Evolutionary conservation across 2,888 invertebrate genomes (phyloP), one percentile per base, ranked within the genome.

Genomic region (Xanthorhoe spadicearia): DNA sequence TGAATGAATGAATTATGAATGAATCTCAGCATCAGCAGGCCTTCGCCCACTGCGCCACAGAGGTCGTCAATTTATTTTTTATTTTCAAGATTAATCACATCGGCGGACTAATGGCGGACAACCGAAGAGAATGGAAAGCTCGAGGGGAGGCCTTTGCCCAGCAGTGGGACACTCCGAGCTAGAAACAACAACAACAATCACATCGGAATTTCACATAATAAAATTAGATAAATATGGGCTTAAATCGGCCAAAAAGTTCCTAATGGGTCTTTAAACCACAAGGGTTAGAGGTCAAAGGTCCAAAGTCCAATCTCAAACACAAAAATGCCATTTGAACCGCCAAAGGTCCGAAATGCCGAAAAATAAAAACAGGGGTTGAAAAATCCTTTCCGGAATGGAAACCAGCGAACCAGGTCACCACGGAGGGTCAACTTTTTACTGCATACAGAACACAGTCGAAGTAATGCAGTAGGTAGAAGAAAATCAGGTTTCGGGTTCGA

Each of bases 391-490:
- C 57, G 57, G 49, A 15, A 55, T 38, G 38, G 38, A 13, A 43
- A 38, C 9, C 38, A 38, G 10, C 13, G 43, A 63, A 57, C 43
- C 51, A 32, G 57, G 57, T 63, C 63, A 57, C 56, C 46, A 43
- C 52, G 13, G 38, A 58, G 63, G 70, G 53, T 56, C 57, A 66
- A 65, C 66, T 66, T 71, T 70, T 71, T 68, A 64, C 64, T 58
- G 61, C 59, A 58, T 48, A 50, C 18, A 50, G 50, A 38, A 43
- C 51, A 57, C 13, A 51, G 62, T 46, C 9, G 18, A 32, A 4
- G 0, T 9, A 18, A 38, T 19, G 18, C 50, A 58, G 58, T 49
- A 58, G 10, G 28, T 19, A 6, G n/a, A n/a, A n/a, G n/a, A n/a
- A n/a, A n/a, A n/a, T n/a, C n/a, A n/a, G n/a, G n/a, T n/a, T n/a